Percentiles rank a stretch among this genome's conserved stretches.
Conservation (phyloP, 2,888 invertebrate species). For the Clunio marinus region DNA sequence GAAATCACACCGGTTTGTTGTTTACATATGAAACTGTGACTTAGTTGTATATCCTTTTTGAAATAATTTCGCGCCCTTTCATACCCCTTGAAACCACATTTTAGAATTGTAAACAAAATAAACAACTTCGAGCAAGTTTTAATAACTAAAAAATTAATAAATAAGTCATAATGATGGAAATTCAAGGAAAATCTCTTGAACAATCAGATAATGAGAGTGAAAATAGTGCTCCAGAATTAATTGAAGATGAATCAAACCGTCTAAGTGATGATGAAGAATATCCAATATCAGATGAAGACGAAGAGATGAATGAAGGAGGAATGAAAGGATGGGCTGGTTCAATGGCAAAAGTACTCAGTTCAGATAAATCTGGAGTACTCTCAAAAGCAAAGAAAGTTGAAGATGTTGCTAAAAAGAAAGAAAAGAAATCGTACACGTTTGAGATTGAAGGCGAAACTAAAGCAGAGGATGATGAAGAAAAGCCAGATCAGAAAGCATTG, state of each 20-base stretch:
- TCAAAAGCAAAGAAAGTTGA: constrained; percentile 75
- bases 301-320: constrained; percentile 42
- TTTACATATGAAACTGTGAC: too few relatives aligned
- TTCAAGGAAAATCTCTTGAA: not conserved
- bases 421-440: constrained; percentile 56
- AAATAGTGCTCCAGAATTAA: not conserved
- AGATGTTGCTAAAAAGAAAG: constrained; percentile 52
- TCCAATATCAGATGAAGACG: constrained; percentile 40
- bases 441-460: constrained; percentile 62
- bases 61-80: too few relatives aligned
- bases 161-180: not conserved
- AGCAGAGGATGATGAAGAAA: constrained; percentile 51
- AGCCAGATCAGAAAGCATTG: constrained; percentile 45
- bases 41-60: not conserved
- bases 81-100: not conserved
- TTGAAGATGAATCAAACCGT: constrained; percentile 33
- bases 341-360: constrained; percentile 70
- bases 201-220: constrained; percentile 29
- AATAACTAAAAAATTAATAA: constrained; percentile 9
- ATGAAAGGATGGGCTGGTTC: constrained; percentile 73
- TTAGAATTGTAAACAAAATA: not conserved
- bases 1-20: too few relatives aligned
- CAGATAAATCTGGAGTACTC: constrained; percentile 68
- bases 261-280: constrained; percentile 39
- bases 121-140: too few relatives aligned